Evolutionary conservation across 2,113 vertebrate species (phyloP).

Genomic region (Stegostoma tigrinum): DNA sequence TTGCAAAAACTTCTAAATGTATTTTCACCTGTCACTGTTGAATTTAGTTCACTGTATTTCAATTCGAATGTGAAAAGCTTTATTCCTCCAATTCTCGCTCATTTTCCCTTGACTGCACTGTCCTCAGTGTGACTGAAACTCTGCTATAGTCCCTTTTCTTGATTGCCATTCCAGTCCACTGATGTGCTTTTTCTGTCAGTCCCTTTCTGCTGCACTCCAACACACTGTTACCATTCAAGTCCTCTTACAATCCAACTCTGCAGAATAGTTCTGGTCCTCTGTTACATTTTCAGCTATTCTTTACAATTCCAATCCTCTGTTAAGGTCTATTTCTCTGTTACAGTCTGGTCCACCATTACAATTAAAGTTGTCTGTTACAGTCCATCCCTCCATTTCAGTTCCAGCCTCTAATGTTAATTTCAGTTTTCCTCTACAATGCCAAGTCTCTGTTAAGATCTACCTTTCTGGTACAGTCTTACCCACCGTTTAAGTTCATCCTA

Average conservation of each 20-base stretch:
- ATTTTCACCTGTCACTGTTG: neutral
- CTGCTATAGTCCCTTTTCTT: neutral
- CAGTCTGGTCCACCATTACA: neutral
- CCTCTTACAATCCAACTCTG: neutral
- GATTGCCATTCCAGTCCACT: neutral
- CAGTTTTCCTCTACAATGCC: neutral
- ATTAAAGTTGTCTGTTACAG: neutral
- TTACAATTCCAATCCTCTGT: neutral
- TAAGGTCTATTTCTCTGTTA: neutral
- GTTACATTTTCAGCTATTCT: neutral
- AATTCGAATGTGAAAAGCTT: neutral
- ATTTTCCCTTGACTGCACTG: neutral
- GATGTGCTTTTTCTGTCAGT: neutral
- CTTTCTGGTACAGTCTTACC: neutral
- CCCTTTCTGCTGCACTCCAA: neutral
- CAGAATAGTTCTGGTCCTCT: neutral
- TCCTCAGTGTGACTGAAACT: neutral
- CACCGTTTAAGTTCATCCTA: too few relatives aligned
- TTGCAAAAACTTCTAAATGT: neutral
- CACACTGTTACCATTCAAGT: neutral
- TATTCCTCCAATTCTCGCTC: neutral
- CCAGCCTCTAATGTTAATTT: neutral
- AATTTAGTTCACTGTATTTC: neutral
- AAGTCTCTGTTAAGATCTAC: neutral
- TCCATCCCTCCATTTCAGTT: neutral